These are phyloP conservation scores for Acropora tenuis DNA, from an alignment of 64 coral and sea anemone species.

Conservation along the genomic window DNA sequence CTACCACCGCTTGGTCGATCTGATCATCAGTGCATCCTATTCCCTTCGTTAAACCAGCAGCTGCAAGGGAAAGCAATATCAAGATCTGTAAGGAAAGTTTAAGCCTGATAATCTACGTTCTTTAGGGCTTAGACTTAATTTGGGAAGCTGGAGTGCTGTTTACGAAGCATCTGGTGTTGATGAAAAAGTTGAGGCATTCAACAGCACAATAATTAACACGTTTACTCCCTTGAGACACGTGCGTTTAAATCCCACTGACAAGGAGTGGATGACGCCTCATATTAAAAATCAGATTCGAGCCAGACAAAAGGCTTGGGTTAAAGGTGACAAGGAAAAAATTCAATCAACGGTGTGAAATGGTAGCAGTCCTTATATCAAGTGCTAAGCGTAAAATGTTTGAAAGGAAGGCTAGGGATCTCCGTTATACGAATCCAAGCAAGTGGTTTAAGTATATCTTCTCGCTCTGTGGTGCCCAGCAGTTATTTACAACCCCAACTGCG, in stretches of 20 bases:
- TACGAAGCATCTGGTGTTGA: conserved; percentile 64
- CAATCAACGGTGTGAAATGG: conserved; percentile 22
- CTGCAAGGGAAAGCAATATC: not conserved
- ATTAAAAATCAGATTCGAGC: conserved; percentile 42
- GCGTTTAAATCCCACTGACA: conserved; percentile 41
- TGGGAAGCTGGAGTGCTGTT: conserved; percentile 28
- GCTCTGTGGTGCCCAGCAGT: conserved; percentile 20
- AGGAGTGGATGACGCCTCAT: conserved; percentile 63
- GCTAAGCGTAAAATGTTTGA: conserved; percentile 46
- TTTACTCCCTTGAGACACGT: conserved; percentile 34
- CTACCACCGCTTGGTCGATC: conserved; percentile 51
- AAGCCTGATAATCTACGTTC: conserved; percentile 60
- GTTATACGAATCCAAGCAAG: conserved; percentile 25
- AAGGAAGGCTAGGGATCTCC: conserved; percentile 4
- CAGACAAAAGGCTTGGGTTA: conserved; percentile 49
- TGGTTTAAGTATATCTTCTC: conserved; percentile 39
- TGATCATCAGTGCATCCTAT: conserved; percentile 51
- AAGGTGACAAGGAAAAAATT: conserved; percentile 34
- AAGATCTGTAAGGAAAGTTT: conserved; percentile 27
- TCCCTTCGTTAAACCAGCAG: not conserved
- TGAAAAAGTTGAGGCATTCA: conserved; percentile 65
- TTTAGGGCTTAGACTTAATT: conserved; percentile 49
- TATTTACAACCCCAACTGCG: not conserved
- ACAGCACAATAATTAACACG: conserved; percentile 55
- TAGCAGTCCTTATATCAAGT: conserved; percentile 32